Base-by-base conservation (phyloP, 1,140 invertebrate species). In the Chlorops oryzae region DNA sequence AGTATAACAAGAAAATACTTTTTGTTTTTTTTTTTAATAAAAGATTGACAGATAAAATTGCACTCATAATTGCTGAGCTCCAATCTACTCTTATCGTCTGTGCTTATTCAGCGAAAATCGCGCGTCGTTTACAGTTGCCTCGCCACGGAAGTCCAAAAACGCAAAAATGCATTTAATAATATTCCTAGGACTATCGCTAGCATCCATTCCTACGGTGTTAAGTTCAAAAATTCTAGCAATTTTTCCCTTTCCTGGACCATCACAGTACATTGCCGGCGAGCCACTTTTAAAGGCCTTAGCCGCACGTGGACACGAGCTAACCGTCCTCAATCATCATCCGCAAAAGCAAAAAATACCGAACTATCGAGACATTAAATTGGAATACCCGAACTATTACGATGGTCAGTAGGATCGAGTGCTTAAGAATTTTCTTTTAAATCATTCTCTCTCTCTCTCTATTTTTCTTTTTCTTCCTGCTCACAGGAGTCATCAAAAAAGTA, bases 301-400 rank as follows among this genome's bases (percentile, higher is more conserved):
- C 0, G 51, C 56, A 17, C 56, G 67, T 22, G 75, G 74, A n/a
- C 77, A 78, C 57, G 63, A 78, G 47, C 64, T 77, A 0, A 77
- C 73, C 5, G 65, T 75, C 4, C 65, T 77, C 4, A 74, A 70
- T 46, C 66, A 69, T 0, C 74, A 72, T 49, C 68, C 64, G n/a
- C 56, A 71, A 46, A 65, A 64, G 22, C 54, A 60, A 27, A 47
- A 43, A 0, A 51, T 59, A 1, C 37, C 53, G 12, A 72, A 73
- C 25, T 72, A 70, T 47, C 59, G 53, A 3, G 69, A 72, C 25
- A 64, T 80, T 48, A n/a, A 12, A 2, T 7, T 57, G n/a, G 27
- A 20, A n/a, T 18, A 43, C 13, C 21, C 27, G 9, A 3, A 34
- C 3, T 15, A 46, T 40, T 44, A 50, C 35, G 42, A 45, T 13